Evolutionary conservation across 1,140 invertebrate species (phyloP), one percentile per base, ranked within the genome.

Genomic region (roundworm (Caenorhabditis elegans)): DNA sequence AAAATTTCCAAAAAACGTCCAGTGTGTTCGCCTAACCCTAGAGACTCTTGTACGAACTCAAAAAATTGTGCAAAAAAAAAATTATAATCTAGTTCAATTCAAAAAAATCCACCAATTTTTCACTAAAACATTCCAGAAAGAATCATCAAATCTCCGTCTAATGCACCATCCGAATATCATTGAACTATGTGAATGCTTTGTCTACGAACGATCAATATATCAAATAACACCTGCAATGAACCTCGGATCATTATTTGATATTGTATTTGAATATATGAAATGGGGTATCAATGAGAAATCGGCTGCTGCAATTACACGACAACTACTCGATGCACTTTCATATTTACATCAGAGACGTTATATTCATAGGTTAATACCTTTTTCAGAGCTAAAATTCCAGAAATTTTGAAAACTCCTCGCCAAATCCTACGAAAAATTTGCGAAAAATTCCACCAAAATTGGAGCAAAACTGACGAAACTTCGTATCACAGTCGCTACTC

Each of bases 141-240:
- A 81, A 10, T 26, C 49, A 0, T 36, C 36, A 6, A 39, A 70
- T 36, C 26, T 81, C 46, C 43, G 80, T 8, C 28, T 36, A 5
- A 36, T 81, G 53, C n/a, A 34, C 17, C 65, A 81, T 51, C 60
- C 36, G 3, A 53, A 81, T 17, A 76, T 81, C 13, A 34, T 81
- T 22, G 46, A 76, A 13, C 39, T 60, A 26, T 17, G 6, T 11
- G 39, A 31, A 34, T 31, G 46, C 43, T 81, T 81, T 51, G 47
- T 81, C 2, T 53, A 22, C n/a, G 47, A 60, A 11, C 34, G 39
- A 11, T 28, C 53, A 3, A 49, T 76, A 8, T 75, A 51, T 60
- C 36, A 47, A 19, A 76, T 43, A 17, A 81, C 75, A 11, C n/a
- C 80, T 8, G 43, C 39, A 6, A 43, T 76, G 19, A 60, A 48